Conservation (phyloP, 1,140 invertebrate genomes). For the Rhynchophorus ferrugineus region DNA sequence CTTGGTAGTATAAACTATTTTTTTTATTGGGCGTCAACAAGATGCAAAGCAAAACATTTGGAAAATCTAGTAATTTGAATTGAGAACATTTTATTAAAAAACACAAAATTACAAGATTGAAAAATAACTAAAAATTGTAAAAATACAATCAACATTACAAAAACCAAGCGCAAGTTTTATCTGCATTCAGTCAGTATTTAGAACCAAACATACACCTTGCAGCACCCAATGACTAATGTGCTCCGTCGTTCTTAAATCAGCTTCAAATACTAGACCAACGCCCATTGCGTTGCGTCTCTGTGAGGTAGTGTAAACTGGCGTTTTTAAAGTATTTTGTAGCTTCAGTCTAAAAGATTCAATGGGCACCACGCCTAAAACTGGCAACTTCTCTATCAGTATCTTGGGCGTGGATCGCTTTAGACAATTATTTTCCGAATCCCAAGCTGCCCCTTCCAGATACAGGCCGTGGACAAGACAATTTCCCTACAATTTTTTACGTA, state of each 20-base stretch:
- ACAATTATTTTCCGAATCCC: slow-evolving; percentile 65
- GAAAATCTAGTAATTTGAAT: too few species aligned
- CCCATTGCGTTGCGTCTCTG: slow-evolving; percentile 78
- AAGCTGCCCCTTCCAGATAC: slow-evolving; percentile 84
- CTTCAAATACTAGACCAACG: slow-evolving; percentile 83
- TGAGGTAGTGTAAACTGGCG: slow-evolving; percentile 84
- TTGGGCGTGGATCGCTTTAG: slow-evolving; percentile 72
- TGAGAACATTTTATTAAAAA: too few species aligned
- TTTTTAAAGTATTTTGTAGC: slow-evolving; percentile 76
- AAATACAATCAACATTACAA: too few species aligned
- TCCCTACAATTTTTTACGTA: slow-evolving; percentile 45
- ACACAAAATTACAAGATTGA: too few species aligned
- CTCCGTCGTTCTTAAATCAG: slow-evolving; percentile 69
- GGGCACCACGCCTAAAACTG: slow-evolving; percentile 75
- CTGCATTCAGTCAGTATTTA: slow-evolving; percentile 73
- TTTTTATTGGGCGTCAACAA: too few species aligned
- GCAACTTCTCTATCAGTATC: slow-evolving; percentile 76
- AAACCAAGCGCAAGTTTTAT: neutral
- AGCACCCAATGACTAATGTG: slow-evolving; percentile 81
- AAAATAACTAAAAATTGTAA: too few species aligned
- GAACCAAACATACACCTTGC: slow-evolving; percentile 76
- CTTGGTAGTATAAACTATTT: too few species aligned
- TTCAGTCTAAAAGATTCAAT: slow-evolving; percentile 78
- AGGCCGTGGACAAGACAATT: slow-evolving; percentile 75
- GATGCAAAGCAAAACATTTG: too few species aligned